Evolutionary conservation across 2,113 vertebrate species (phyloP).

Genomic region (Dicentrarchus labrax): DNA sequence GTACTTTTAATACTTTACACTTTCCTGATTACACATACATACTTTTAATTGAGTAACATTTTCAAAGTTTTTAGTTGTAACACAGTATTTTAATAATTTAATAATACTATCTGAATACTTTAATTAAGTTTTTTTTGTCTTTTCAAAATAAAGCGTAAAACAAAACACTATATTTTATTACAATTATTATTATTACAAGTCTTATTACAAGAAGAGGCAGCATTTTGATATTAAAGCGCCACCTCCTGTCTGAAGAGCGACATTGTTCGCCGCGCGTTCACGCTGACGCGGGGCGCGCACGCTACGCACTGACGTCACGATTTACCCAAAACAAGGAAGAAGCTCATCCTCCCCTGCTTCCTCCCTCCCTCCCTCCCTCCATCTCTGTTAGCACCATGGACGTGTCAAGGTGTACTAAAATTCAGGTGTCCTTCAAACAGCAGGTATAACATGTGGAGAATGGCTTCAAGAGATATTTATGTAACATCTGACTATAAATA

Average conservation of each 20-base stretch:
- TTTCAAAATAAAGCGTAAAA: no score
- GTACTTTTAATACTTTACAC: no score
- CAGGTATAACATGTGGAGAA: not conserved
- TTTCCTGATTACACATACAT: no score
- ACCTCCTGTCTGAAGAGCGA: conserved; percentile 32
- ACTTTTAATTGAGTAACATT: no score
- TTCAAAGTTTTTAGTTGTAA: no score
- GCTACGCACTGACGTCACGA: conserved; percentile 31
- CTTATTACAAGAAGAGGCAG: no score
- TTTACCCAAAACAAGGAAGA: conserved; percentile 22
- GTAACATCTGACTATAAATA: conserved; percentile 3
- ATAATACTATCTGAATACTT: no score
- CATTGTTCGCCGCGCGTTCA: not conserved
- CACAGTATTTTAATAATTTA: no score
- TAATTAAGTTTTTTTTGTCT: no score
- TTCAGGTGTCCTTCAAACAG: not conserved
- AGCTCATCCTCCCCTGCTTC: not conserved
- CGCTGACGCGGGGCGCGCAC: not conserved
- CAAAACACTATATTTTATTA: no score
- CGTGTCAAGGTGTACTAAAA: not conserved
- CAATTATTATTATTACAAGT: no score
- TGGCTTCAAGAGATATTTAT: not conserved
- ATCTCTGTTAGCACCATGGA: conserved; percentile 17
- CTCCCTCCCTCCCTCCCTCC: not conserved
- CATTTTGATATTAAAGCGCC: conserved; percentile 32